A percentile compares a stretch with the other conserved stretches of the same genome.
These are phyloP conservation scores for Melipona quadrifasciata DNA, from an alignment of 1,140 invertebrate species.

Conservation along the genomic window DNA sequence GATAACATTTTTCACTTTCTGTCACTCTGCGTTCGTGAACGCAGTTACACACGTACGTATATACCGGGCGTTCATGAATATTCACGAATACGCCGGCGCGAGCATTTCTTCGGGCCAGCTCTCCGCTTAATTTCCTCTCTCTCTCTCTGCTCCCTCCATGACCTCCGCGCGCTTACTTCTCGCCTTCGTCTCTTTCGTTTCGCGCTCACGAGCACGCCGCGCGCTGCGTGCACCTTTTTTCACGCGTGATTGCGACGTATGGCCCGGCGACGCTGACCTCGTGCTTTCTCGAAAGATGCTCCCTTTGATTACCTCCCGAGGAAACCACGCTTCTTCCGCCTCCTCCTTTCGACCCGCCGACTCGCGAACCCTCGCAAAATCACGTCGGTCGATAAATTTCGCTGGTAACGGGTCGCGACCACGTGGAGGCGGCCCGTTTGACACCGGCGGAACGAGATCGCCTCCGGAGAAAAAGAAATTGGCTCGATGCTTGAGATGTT, in stretches of 20 bases:
- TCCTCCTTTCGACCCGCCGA: conserved; percentile 17
- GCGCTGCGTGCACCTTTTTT: background rate
- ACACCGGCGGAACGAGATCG: background rate
- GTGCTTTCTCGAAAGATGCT: conserved; percentile 50
- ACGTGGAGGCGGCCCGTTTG: conserved; percentile 19
- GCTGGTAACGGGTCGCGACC: conserved; percentile 23
- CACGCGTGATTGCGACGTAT: conserved; percentile 53
- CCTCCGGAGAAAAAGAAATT: background rate
- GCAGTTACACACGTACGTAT: background rate
- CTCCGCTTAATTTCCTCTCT: conserved; percentile 23
- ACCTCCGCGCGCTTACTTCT: too few relatives aligned
- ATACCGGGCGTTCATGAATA: conserved; percentile 36
- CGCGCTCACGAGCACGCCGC: background rate
- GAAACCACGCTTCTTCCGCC: conserved; percentile 31
- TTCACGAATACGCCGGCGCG: conserved; percentile 31
- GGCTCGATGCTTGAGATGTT: background rate
- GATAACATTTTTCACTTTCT: conserved; percentile 51
- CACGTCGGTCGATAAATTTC: conserved; percentile 41
- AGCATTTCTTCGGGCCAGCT: background rate
- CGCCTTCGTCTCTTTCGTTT: background rate
- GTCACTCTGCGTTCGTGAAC: conserved; percentile 1
- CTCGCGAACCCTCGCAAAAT: conserved; percentile 14
- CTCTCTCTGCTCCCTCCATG: background rate
- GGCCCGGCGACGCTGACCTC: conserved; percentile 33
- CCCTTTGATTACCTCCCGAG: conserved; percentile 44